A percentile compares a stretch with the other conserved stretches of the same genome.
These are phyloP conservation scores for Oxyura jamaicensis DNA, from an alignment of 2,113 vertebrate species.

Conservation along the genomic window DNA sequence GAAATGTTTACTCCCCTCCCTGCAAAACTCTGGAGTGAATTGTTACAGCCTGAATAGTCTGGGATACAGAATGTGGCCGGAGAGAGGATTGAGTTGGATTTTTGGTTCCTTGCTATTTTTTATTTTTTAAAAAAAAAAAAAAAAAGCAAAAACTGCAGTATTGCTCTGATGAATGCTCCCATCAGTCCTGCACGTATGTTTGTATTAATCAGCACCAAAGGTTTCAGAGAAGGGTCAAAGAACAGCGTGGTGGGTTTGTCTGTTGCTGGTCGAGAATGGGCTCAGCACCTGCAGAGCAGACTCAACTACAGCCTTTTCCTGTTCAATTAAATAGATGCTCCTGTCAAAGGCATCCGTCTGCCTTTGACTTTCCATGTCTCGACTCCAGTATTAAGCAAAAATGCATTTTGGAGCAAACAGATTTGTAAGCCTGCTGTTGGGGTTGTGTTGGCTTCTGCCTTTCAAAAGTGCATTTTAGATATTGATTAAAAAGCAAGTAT, in stretches of 20 bases:
- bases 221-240: neutral
- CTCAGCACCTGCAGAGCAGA: neutral
- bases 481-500: neutral
- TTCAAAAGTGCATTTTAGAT: accelerated
- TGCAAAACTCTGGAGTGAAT: neutral
- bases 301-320: accelerated
- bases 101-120: neutral
- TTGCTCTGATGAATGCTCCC: neutral
- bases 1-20: no score
- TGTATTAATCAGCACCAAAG: neutral
- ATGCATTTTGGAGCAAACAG: neutral
- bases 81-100: neutral
- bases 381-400: neutral
- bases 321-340: neutral
- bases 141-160: neutral
- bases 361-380: neutral
- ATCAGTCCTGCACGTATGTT: neutral
- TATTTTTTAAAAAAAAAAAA: no score
- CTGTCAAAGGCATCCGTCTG: neutral
- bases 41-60: neutral
- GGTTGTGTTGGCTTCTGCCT: neutral
- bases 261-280: neutral
- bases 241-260: accelerated
- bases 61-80: accelerated
- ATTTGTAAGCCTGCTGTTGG: accelerated